Evolutionary conservation across 1,140 invertebrate genomes (phyloP).

Genomic region (Papilio aristodemus): DNA sequence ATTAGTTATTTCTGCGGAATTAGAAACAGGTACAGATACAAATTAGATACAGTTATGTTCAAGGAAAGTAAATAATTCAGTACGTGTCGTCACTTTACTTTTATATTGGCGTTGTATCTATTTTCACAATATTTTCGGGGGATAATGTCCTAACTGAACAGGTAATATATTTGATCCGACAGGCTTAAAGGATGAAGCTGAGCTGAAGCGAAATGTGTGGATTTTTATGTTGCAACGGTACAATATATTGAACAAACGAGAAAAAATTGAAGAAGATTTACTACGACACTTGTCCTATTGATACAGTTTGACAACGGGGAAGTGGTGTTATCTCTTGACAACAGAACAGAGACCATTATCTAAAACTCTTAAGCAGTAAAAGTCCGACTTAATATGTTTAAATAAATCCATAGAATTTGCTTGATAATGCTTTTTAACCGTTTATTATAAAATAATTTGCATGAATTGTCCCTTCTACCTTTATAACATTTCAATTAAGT

Average conservation of each 20-base stretch:
- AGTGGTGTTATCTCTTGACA: too few species aligned
- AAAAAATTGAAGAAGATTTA: not conserved
- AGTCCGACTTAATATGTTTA: too few species aligned
- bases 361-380: too few species aligned
- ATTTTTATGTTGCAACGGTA: not conserved
- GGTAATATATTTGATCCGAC: slow-evolving; percentile 18
- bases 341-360: too few species aligned
- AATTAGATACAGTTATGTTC: not conserved
- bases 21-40: not conserved
- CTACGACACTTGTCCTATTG: not conserved
- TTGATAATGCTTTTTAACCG: too few species aligned
- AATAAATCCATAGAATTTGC: too few species aligned
- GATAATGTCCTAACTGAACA: slow-evolving; percentile 14
- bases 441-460: not conserved
- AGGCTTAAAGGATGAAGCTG: slow-evolving; percentile 5
- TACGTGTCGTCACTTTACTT: slow-evolving; percentile 4
- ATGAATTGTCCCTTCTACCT: not conserved
- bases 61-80: not conserved
- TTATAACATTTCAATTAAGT: not conserved
- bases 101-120: not conserved
- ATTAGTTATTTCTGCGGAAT: too few species aligned
- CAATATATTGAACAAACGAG: not conserved
- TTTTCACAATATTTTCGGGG: slow-evolving; percentile 20
- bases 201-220: not conserved
- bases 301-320: not conserved